Percentiles rank a stretch among this genome's conserved stretches.
These are phyloP conservation scores for Akabosia matsudoensis DNA, from an alignment of 1,140 invertebrate species.

Conservation along the genomic window DNA sequence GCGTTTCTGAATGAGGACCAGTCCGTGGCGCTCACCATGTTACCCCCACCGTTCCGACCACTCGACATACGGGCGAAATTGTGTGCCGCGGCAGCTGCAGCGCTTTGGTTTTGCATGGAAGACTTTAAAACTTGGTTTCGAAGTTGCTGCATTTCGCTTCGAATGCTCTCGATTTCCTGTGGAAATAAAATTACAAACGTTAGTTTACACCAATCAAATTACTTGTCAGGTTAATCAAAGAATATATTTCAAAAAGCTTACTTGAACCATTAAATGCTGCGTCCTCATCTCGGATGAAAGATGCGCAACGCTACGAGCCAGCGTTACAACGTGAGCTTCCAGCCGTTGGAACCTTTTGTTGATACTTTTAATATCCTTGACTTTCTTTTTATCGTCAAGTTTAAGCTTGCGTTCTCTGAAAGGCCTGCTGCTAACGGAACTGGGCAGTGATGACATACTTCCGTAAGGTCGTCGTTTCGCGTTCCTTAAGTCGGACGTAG, in stretches of 20 bases:
- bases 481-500: slow-evolving; percentile 61
- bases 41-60: slow-evolving; percentile 18
- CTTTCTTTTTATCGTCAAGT: slow-evolving; percentile 66
- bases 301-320: slow-evolving; percentile 87
- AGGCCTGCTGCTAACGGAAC: slow-evolving; percentile 71
- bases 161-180: slow-evolving; percentile 82
- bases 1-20: slow-evolving; percentile 46
- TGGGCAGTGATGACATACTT: slow-evolving; percentile 77
- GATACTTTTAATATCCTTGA: slow-evolving; percentile 73
- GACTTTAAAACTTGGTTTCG: slow-evolving; percentile 57
- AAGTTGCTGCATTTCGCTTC: slow-evolving; percentile 75
- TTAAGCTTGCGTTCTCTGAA: slow-evolving; percentile 58
- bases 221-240: background rate
- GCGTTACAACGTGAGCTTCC: slow-evolving; percentile 86
- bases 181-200: slow-evolving; percentile 24
- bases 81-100: slow-evolving; percentile 16
- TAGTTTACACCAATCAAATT: background rate
- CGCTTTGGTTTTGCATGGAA: slow-evolving; percentile 42
- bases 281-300: slow-evolving; percentile 87
- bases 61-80: slow-evolving; percentile 28
- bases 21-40: slow-evolving; percentile 35
- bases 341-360: slow-evolving; percentile 84
- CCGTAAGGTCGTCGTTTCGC: slow-evolving; percentile 62
- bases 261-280: slow-evolving; percentile 80
- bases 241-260: too few species aligned